Evolutionary conservation across 2,888 invertebrate species (phyloP).

Genomic region (Dascillus cervinus): DNA sequence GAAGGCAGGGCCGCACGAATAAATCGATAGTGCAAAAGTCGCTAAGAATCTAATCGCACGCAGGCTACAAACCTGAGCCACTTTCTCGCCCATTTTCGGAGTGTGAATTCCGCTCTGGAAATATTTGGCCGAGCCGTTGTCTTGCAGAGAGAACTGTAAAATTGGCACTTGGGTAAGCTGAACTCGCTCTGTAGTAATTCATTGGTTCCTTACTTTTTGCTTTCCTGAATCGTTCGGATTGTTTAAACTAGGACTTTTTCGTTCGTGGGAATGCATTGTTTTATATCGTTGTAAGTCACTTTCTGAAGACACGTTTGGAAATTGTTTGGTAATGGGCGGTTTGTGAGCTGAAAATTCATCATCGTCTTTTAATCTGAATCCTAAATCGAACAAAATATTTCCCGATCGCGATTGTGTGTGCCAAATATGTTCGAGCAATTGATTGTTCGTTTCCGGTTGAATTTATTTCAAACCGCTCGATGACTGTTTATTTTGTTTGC

Average conservation of each 20-base stretch:
- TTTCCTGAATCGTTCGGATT: constrained; percentile 53
- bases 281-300: constrained; percentile 66
- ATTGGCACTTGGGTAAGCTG: constrained; percentile 2
- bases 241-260: constrained; percentile 60
- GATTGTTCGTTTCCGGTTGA: too few species aligned
- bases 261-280: constrained; percentile 47
- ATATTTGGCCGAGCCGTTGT: constrained; percentile 63
- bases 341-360: constrained; percentile 38
- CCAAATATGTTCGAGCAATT: too few species aligned
- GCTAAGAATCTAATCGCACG: too few species aligned
- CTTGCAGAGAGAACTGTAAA: constrained; percentile 55
- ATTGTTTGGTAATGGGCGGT: constrained; percentile 47
- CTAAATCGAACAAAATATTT: too few species aligned
- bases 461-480: too few species aligned
- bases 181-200: not conserved
- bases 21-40: too few species aligned
- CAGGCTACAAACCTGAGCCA: constrained; percentile 62
- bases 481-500: too few species aligned
- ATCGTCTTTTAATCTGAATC: too few species aligned
- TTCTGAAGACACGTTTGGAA: constrained; percentile 70
- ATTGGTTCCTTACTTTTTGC: constrained; percentile 37
- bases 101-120: constrained; percentile 63
- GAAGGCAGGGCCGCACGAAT: too few species aligned
- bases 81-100: constrained; percentile 72
- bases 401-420: too few species aligned